These are phyloP conservation scores for Scolopax rusticola DNA, from an alignment of 2,797 vertebrate species.

Conservation along the genomic window DNA sequence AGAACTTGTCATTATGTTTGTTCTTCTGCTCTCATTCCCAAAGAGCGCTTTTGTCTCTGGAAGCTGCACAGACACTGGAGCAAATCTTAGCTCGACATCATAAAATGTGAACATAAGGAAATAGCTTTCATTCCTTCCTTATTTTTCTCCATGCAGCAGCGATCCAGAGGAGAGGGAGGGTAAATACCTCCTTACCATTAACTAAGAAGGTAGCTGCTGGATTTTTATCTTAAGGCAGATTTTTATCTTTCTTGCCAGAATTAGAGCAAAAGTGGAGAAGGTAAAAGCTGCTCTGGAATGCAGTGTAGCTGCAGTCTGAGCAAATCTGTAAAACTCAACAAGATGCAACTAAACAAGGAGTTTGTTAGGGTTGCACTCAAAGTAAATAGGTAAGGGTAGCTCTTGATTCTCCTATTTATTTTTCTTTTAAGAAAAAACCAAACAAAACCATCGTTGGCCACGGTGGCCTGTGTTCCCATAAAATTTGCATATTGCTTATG, in stretches of 20 bases:
- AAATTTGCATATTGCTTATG: not conserved
- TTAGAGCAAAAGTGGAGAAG: not conserved
- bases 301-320: not conserved
- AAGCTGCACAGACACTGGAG: not conserved
- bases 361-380: not conserved
- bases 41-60: not conserved
- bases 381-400: not conserved
- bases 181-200: not conserved
- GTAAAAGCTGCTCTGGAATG: not conserved
- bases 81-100: not conserved
- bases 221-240: not conserved
- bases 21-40: not conserved
- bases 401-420: too few species aligned
- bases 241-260: not conserved
- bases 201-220: not conserved
- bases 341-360: not conserved
- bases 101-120: not conserved
- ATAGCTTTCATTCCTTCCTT: not conserved
- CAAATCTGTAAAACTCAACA: not conserved
- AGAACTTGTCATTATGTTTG: not conserved
- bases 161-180: not conserved
- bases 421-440: not conserved
- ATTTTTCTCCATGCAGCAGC: not conserved
- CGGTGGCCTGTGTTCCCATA: not conserved
- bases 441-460: not conserved